Evolutionary conservation across 1,140 invertebrate species (phyloP).

Genomic region (Drosophila chauvacae): DNA sequence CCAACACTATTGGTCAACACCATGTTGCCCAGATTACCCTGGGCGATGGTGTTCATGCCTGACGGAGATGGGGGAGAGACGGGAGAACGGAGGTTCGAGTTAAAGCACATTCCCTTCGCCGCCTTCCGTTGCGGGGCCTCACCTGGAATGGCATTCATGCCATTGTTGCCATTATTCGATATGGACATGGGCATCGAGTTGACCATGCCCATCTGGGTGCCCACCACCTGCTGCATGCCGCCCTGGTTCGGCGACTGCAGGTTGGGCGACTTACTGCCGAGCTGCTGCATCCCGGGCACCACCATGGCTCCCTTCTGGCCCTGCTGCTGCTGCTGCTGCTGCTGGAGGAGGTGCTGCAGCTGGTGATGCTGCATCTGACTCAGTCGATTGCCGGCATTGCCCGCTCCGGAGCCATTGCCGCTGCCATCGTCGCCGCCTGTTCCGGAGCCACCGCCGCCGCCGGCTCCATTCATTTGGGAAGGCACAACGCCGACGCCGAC

Average conservation of each 20-base stretch:
- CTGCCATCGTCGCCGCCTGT: slow-evolving; percentile 85
- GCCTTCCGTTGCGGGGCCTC: slow-evolving; percentile 16
- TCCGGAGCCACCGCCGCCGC: slow-evolving; percentile 86
- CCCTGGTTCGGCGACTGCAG: slow-evolving; percentile 92
- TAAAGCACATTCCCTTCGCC: neutral
- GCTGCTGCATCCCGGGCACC: slow-evolving; percentile 89
- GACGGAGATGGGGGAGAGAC: neutral
- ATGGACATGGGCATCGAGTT: slow-evolving; percentile 88
- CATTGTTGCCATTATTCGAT: slow-evolving; percentile 87
- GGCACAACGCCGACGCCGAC: slow-evolving; percentile 84
- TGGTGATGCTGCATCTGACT: slow-evolving; percentile 85
- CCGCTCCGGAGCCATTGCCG: slow-evolving; percentile 83
- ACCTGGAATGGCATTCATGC: slow-evolving; percentile 89
- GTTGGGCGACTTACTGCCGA: slow-evolving; percentile 92
- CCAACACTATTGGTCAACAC: slow-evolving; percentile 89
- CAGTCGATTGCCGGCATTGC: slow-evolving; percentile 58
- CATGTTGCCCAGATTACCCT: slow-evolving; percentile 87
- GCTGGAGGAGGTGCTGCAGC: slow-evolving; percentile 79
- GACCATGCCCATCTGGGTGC: slow-evolving; percentile 86
- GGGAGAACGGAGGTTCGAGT: neutral
- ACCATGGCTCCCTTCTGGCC: slow-evolving; percentile 89
- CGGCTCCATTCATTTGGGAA: slow-evolving; percentile 88
- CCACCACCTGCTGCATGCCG: slow-evolving; percentile 84
- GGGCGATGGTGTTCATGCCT: slow-evolving; percentile 88
- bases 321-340: slow-evolving; percentile 84